phyloP scores from a whole-genome alignment of 2,888 invertebrate genomes.

The Catocala nupta region DNA sequence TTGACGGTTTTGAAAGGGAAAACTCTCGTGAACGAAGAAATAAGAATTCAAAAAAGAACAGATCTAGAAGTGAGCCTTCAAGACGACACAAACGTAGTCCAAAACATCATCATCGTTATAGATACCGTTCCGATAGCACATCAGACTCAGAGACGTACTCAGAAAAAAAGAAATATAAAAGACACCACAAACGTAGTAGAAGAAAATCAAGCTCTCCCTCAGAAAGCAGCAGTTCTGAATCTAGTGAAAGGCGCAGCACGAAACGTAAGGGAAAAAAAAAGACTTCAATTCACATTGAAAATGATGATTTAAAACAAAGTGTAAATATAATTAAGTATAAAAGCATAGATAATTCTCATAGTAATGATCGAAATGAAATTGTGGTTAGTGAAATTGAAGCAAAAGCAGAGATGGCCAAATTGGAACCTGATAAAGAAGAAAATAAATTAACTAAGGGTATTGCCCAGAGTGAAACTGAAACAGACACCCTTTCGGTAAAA shows the following conservation, averaged over 20 bases:
- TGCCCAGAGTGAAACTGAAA: slow-evolving; percentile 81
- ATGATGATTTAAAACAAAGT: slow-evolving; percentile 79
- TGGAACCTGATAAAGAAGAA: slow-evolving; percentile 62
- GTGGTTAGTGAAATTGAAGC: slow-evolving; percentile 41
- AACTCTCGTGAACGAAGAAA: slow-evolving; percentile 62
- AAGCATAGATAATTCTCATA: slow-evolving; percentile 59
- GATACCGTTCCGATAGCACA: slow-evolving; percentile 73
- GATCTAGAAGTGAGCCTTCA: slow-evolving; percentile 84
- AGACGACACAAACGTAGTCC: slow-evolving; percentile 69
- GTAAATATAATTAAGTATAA: slow-evolving; percentile 83
- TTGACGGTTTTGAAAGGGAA: slow-evolving; percentile 65
- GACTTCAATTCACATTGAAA: slow-evolving; percentile 82
- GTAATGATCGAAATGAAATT: slow-evolving; percentile 56
- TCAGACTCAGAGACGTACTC: slow-evolving; percentile 72
- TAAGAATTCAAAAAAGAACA: slow-evolving; percentile 70
- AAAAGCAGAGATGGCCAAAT: slow-evolving; percentile 59
- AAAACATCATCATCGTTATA: slow-evolving; percentile 65
- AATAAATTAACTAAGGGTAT: slow-evolving; percentile 64
- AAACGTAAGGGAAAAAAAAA: slow-evolving; percentile 81
- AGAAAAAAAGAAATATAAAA: slow-evolving; percentile 77
- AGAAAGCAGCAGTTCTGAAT: slow-evolving; percentile 80
- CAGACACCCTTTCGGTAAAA: slow-evolving; percentile 81
- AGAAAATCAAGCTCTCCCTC: slow-evolving; percentile 79
- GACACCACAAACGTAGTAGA: slow-evolving; percentile 75
- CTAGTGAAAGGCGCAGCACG: slow-evolving; percentile 74